Conservation (phyloP, 2,888 invertebrate species). For the Drosophila mulleri region DNA sequence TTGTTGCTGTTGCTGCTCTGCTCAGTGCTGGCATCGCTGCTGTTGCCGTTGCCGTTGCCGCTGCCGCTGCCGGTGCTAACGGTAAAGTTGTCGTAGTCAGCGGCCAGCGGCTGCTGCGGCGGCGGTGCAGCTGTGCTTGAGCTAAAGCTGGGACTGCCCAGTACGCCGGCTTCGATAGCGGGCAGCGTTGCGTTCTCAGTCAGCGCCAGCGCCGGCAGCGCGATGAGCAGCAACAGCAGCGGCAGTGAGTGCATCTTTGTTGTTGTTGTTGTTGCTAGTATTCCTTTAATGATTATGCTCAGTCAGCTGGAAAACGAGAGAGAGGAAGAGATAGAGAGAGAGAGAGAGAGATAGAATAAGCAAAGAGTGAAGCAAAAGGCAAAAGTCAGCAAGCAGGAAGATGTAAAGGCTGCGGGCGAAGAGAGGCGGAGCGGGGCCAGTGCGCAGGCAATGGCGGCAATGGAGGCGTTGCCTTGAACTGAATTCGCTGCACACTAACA, state of each 20-base stretch:
- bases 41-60: conserved; percentile 21
- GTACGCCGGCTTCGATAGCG: conserved; percentile 25
- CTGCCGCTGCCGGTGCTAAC: conserved; percentile 28
- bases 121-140: conserved; percentile 52
- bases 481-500: conserved; percentile 55
- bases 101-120: conserved; percentile 34
- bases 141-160: conserved; percentile 18
- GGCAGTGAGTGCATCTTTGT: conserved; percentile 53
- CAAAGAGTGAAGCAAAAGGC: conserved; percentile 6
- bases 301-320: conserved; percentile 63
- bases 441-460: conserved; percentile 18
- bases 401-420: background rate
- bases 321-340: background rate
- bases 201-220: conserved; percentile 36
- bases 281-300: conserved; percentile 38
- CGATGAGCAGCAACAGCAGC: conserved; percentile 47
- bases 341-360: background rate
- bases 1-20: conserved; percentile 33
- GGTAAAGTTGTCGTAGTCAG: conserved; percentile 52
- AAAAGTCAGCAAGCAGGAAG: conserved; percentile 36
- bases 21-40: conserved; percentile 53
- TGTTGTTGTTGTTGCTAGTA: conserved; percentile 11
- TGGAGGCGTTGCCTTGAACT: conserved; percentile 75
- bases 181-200: conserved; percentile 67
- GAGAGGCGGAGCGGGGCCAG: background rate